These are phyloP conservation scores for Melanotaenia parkinsoni DNA, from an alignment of 2,797 vertebrate species.

Conservation along the genomic window DNA sequence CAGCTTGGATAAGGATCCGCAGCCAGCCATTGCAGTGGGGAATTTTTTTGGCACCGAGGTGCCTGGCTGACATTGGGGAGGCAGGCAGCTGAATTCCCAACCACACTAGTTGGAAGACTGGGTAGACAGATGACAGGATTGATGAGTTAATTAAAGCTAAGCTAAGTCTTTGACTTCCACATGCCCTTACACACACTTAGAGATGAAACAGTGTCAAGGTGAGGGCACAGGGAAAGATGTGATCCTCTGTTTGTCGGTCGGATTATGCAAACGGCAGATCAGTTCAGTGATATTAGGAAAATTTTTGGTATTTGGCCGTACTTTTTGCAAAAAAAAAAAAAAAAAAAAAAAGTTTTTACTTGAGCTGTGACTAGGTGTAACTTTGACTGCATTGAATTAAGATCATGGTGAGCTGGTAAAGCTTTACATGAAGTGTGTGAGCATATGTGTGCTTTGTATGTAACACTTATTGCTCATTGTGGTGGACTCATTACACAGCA, in stretches of 20 bases:
- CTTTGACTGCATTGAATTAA: too few relatives aligned
- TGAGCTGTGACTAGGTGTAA: too few relatives aligned
- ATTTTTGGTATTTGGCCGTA: background rate
- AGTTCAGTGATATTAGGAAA: background rate
- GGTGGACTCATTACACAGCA: slow-evolving; percentile 23
- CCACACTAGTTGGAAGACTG: slow-evolving; percentile 37
- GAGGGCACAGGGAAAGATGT: background rate
- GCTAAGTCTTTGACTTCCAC: slow-evolving; percentile 26
- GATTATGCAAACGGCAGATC: background rate
- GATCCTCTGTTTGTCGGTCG: background rate
- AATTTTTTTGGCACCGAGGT: slow-evolving; percentile 66
- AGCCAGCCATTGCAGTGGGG: slow-evolving; percentile 36
- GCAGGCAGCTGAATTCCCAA: slow-evolving; percentile 51
- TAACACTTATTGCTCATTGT: slow-evolving; percentile 4
- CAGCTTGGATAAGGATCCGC: slow-evolving; percentile 42
- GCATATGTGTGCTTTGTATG: too few relatives aligned
- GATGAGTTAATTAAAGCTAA: slow-evolving; percentile 51
- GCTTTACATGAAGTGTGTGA: too few relatives aligned
- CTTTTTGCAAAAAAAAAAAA: too few relatives aligned
- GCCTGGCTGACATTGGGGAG: slow-evolving; percentile 59
- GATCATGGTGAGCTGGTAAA: too few relatives aligned
- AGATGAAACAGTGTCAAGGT: slow-evolving; percentile 1
- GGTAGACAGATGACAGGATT: slow-evolving; percentile 43
- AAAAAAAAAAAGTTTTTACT: too few relatives aligned
- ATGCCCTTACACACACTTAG: slow-evolving; percentile 17